Conservation (phyloP, 2,797 vertebrate species). For the Spea hammondii region DNA sequence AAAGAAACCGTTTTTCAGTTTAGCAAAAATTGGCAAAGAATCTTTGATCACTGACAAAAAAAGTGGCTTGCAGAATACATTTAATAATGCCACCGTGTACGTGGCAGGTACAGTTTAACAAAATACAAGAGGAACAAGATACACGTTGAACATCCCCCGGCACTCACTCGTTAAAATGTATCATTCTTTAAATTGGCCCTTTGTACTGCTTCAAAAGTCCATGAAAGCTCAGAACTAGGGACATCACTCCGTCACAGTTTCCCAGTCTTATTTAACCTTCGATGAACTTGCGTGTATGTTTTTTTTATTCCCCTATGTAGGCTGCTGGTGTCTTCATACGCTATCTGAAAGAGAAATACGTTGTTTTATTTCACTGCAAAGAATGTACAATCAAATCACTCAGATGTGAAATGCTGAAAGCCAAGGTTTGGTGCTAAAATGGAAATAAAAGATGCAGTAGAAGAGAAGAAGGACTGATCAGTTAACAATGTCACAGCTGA, state of each 20-base stretch:
- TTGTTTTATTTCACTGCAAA: conserved; percentile 14
- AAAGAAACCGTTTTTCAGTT: too few relatives aligned
- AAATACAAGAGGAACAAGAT: too few relatives aligned
- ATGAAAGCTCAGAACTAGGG: neutral
- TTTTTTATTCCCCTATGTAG: neutral
- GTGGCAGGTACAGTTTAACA: too few relatives aligned
- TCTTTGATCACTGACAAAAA: too few relatives aligned
- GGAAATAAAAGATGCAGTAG: neutral
- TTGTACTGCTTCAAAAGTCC: neutral
- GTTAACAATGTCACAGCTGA: too few relatives aligned
- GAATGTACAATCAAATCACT: conserved; percentile 3
- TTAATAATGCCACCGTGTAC: too few relatives aligned
- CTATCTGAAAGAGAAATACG: neutral
- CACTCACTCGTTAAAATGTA: too few relatives aligned
- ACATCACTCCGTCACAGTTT: neutral
- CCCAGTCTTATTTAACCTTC: neutral
- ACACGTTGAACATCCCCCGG: too few relatives aligned
- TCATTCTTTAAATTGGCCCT: neutral
- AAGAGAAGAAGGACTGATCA: too few relatives aligned
- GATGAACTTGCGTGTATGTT: neutral
- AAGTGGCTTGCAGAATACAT: too few relatives aligned
- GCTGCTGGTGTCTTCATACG: neutral
- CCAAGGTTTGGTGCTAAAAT: neutral
- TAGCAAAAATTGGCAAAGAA: too few relatives aligned
- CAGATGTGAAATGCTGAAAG: neutral